Percentiles rank a stretch among this genome's conserved stretches.
Conservation (phyloP, 2,888 invertebrate species). For the Mythimna loreyi region DNA sequence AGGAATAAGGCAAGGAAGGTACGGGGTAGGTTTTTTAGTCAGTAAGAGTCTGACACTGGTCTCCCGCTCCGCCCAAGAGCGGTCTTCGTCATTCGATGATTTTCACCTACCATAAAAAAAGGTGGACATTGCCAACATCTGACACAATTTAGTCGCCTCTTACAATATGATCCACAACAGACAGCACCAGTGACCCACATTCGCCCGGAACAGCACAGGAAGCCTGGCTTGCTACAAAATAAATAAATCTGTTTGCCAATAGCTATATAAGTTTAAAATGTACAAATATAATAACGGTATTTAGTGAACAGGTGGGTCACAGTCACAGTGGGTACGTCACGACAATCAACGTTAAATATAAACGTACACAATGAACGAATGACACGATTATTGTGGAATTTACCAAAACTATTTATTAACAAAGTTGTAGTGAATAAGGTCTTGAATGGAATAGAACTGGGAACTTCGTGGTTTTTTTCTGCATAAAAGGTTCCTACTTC, state of each 20-base stretch:
- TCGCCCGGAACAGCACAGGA: constrained; percentile 31
- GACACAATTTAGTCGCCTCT: constrained; percentile 41
- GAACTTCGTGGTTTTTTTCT: constrained; percentile 8
- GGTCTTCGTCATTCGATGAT: no score
- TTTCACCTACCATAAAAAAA: no score
- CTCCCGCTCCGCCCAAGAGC: no score
- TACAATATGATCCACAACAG: constrained; percentile 19
- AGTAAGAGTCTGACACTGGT: no score
- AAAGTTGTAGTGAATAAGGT: constrained; percentile 43
- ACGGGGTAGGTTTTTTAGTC: no score
- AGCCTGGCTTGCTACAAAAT: constrained; percentile 37
- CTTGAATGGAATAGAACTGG: constrained; percentile 2
- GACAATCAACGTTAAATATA: constrained; percentile 71
- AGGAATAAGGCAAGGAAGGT: no score
- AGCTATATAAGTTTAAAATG: constrained; percentile 37
- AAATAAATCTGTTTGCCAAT: constrained; percentile 52
- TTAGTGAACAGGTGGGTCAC: constrained; percentile 68
- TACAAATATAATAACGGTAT: constrained; percentile 69
- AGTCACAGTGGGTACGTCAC: constrained; percentile 68
- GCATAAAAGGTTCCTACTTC: not conserved
- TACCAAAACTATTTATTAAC: constrained; percentile 58
- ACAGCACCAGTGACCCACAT: constrained; percentile 48
- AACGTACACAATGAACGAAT: constrained; percentile 68
- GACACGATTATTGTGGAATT: constrained; percentile 68
- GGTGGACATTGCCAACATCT: constrained; percentile 17